Evolutionary conservation across 1,140 invertebrate genomes (phyloP).

Genomic region (Zaprionus lachaisei): DNA sequence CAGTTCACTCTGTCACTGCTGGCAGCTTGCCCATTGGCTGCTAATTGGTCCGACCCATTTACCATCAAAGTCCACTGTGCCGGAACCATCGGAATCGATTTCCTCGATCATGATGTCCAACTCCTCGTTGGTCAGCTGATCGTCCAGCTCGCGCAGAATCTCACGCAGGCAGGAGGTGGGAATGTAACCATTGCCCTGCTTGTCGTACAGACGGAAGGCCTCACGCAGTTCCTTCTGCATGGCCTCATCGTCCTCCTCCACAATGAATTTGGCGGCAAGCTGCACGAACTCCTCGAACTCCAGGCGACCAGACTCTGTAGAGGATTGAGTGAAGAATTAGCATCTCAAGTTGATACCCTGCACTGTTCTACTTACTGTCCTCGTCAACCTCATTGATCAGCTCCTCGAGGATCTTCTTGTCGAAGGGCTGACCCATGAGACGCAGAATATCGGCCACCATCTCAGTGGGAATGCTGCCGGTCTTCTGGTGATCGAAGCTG

Average conservation of each 20-base stretch:
- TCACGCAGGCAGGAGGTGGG: slow-evolving; percentile 95
- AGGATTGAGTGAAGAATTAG: slow-evolving; percentile 10
- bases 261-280: slow-evolving; percentile 96
- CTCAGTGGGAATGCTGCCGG: slow-evolving; percentile 96
- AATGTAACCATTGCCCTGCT: slow-evolving; percentile 97
- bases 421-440: slow-evolving; percentile 98
- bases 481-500: slow-evolving; percentile 97
- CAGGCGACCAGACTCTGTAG: slow-evolving; percentile 94
- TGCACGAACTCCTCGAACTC: slow-evolving; percentile 98
- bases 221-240: slow-evolving; percentile 96
- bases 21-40: slow-evolving; percentile 43
- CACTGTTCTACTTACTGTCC: slow-evolving; percentile 90
- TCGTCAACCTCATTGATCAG: slow-evolving; percentile 98
- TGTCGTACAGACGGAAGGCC: slow-evolving; percentile 95
- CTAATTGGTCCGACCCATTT: slow-evolving; percentile 65
- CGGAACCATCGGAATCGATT: slow-evolving; percentile 97
- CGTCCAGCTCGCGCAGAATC: slow-evolving; percentile 96
- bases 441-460: slow-evolving; percentile 97
- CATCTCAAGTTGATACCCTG: slow-evolving; percentile 86
- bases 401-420: slow-evolving; percentile 96
- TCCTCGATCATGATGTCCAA: slow-evolving; percentile 98
- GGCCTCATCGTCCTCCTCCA: slow-evolving; percentile 97
- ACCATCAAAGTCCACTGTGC: slow-evolving; percentile 89
- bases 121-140: slow-evolving; percentile 95
- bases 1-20: slow-evolving; percentile 22